phyloP scores from a whole-genome alignment of 2,113 vertebrate species.

The Geococcyx californianus region DNA sequence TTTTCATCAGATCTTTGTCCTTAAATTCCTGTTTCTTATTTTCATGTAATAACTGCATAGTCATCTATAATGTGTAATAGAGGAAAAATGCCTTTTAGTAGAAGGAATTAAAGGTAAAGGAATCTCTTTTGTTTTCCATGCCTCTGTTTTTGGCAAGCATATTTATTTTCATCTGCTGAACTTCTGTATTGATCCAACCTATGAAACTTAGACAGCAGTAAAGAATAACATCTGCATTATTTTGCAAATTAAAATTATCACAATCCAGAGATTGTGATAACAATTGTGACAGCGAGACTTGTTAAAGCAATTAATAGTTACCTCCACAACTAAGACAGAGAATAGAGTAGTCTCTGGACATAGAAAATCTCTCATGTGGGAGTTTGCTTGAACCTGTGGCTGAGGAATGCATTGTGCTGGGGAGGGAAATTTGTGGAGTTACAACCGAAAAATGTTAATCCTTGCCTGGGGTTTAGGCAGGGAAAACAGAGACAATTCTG shows the following conservation, averaged over 20 bases:
- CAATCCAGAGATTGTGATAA: background rate
- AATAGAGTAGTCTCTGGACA: background rate
- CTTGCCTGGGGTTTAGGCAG: background rate
- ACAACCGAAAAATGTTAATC: background rate
- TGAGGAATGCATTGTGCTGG: rapidly evolving
- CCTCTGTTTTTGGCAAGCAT: background rate
- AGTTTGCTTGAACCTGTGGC: background rate
- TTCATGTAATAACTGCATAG: background rate
- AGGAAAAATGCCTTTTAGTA: background rate
- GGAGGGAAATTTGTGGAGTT: background rate
- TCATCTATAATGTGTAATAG: background rate
- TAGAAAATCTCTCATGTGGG: background rate
- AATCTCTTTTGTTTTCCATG: background rate
- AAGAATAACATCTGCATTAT: background rate
- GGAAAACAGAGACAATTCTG: background rate
- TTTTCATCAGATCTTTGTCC: background rate
- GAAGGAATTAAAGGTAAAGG: background rate
- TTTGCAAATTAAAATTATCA: background rate
- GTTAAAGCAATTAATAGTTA: background rate
- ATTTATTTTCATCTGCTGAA: background rate
- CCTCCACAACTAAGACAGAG: background rate
- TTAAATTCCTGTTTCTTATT: background rate
- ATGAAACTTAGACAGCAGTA: too few relatives aligned
- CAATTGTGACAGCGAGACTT: background rate
- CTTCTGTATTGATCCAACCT: background rate